Evolutionary conservation across 2,797 vertebrate species (phyloP), one percentile per base, ranked within the genome.

Genomic region (Epinephelus coioides): DNA sequence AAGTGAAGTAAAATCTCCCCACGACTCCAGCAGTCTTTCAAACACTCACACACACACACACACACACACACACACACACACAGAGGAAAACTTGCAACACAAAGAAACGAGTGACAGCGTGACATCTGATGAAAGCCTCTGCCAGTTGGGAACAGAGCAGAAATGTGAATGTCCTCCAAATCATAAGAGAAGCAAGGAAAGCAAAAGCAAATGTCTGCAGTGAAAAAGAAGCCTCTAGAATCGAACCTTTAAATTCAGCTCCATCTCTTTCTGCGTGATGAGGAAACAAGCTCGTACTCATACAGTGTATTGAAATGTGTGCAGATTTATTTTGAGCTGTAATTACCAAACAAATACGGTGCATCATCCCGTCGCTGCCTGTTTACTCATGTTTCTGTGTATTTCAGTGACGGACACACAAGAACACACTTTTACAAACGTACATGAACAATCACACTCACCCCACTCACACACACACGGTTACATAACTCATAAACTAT

Each of bases 111-210:
- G 56, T 69, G 73, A 73, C 69, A 73, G 67, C 21, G 13, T 78
- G 78, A 76, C 72, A 34, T 80, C 71, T 81, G 80, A 89, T 86
- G 86, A 69, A 78, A 75, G 78, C 68, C 54, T 76, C 53, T 85
- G 78, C 44, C 63, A 79, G 53, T 53, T 38, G 27, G 66, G 69
- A 69, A 85, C 34, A 73, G 40, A 78, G 76, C 61, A 74, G 55
- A 54, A 70, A 88, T 90, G 90, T 59, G 70, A 88, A 92, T 85
- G 87, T 89, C 38, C 38, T 79, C 47, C 47, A 88, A 92, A 85
- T 81, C 11, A 82, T 71, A 72, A 65, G 15, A 19, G 80, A 83
- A 61, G 49, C 71, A 17, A 78, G 30, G 55, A 21, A 79, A 81
- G 78, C 34, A 55, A 84, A 89, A 87, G 60, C 73, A 83, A 87